Evolutionary conservation across 2,888 invertebrate genomes (phyloP).

Genomic region (Brenthis hecate): DNA sequence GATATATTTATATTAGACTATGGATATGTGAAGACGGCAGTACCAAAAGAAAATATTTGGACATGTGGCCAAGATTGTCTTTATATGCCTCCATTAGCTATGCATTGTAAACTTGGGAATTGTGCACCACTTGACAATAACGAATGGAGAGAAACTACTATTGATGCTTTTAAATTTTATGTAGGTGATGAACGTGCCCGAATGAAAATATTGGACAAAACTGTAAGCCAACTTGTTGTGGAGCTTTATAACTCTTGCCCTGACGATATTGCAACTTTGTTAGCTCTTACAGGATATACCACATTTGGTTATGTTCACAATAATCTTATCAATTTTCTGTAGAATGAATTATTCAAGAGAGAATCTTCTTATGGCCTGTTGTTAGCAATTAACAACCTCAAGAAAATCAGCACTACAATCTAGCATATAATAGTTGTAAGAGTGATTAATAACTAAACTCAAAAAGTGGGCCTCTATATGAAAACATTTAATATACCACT

Average conservation of each 20-base stretch:
- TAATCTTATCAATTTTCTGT: neutral
- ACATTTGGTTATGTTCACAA: constrained; percentile 42
- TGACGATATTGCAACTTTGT: constrained; percentile 48
- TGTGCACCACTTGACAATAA: constrained; percentile 41
- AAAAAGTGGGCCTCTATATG: too few species aligned
- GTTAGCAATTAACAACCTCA: too few species aligned
- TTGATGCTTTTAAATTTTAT: constrained; percentile 48
- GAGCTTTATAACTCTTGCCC: constrained; percentile 46
- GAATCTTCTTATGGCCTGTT: too few species aligned
- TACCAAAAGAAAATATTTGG: constrained; percentile 37
- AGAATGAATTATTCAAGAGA: too few species aligned
- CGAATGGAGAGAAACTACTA: constrained; percentile 37
- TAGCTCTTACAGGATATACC: constrained; percentile 45
- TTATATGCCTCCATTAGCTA: constrained; percentile 41
- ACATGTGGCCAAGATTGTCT: constrained; percentile 12
- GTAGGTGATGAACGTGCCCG: constrained; percentile 45
- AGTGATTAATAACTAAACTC: too few species aligned
- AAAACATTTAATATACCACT: too few species aligned
- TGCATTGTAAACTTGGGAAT: constrained; percentile 45
- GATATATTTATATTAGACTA: constrained; percentile 48
- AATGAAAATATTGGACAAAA: constrained; percentile 42
- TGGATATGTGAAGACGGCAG: constrained; percentile 43
- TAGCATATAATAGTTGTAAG: too few species aligned
- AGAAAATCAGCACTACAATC: too few species aligned
- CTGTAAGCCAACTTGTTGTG: constrained; percentile 41